These are phyloP conservation scores for Leptinotarsa defecta DNA, from an alignment of 1,140 invertebrate species.

Conservation along the genomic window DNA sequence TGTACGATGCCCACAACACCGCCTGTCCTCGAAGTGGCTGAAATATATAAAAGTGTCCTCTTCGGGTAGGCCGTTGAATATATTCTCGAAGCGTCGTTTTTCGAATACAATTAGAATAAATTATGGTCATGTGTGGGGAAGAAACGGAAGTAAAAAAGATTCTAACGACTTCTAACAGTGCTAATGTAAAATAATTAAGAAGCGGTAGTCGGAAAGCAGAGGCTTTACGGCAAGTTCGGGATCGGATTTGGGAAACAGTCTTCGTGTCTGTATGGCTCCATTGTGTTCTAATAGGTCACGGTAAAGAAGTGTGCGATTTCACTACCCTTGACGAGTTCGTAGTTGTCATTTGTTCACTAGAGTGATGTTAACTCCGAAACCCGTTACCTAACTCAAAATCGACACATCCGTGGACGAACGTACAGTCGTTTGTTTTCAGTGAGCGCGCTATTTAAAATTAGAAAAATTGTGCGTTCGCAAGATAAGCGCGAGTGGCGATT, in stretches of 20 bases:
- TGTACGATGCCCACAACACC: constrained; percentile 7
- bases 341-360: no score
- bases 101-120: constrained; percentile 29
- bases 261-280: no score
- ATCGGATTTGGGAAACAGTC: no score
- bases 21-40: constrained; percentile 6
- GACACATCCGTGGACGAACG: neutral
- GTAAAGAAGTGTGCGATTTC: no score
- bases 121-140: constrained; percentile 27
- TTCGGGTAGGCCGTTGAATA: constrained; percentile 5
- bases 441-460: neutral
- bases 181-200: constrained; percentile 13
- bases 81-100: constrained; percentile 22
- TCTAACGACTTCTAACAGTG: constrained; percentile 21
- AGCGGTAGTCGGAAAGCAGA: neutral
- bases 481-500: neutral
- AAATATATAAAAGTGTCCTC: constrained; percentile 12
- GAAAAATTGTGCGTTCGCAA: neutral
- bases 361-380: no score
- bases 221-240: neutral
- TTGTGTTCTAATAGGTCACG: no score
- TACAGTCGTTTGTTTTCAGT: neutral
- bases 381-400: no score
- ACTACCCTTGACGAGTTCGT: no score
- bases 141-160: constrained; percentile 28